A percentile compares a stretch with the other conserved stretches of the same genome.
These are phyloP conservation scores for Gallinago paraguaiae DNA, from an alignment of 2,113 vertebrate genomes.

Conservation along the genomic window DNA sequence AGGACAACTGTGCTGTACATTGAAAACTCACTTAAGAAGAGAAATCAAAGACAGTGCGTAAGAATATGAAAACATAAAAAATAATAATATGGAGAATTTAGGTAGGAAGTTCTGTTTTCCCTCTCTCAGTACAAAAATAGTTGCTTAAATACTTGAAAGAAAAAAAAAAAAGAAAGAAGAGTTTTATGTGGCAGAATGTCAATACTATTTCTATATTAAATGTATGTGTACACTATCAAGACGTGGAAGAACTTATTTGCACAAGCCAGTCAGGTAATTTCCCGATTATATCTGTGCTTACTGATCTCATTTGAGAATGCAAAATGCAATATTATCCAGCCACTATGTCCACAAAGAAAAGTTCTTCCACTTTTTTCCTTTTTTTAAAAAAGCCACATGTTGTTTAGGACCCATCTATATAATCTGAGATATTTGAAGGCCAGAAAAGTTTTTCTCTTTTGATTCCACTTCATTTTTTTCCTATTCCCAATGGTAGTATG, in stretches of 20 bases:
- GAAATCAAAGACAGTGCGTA: neutral
- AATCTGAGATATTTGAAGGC: neutral
- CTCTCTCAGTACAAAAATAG: neutral
- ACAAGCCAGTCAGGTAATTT: neutral
- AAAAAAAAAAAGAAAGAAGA: neutral
- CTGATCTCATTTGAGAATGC: neutral
- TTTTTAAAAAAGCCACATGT: neutral
- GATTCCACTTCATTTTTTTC: neutral
- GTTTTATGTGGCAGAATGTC: neutral
- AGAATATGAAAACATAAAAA: neutral
- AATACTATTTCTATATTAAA: neutral
- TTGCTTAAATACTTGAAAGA: neutral
- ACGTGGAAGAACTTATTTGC: neutral
- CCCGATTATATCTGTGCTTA: neutral
- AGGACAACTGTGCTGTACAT: neutral
- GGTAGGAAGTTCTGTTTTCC: neutral
- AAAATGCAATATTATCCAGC: neutral
- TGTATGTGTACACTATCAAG: neutral
- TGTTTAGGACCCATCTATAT: neutral
- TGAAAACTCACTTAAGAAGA: neutral
- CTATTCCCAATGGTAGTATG: neutral
- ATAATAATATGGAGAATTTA: neutral
- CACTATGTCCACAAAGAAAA: neutral
- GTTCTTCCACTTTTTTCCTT: accelerated
- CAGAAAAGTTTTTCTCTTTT: neutral